Percentiles rank a stretch among this genome's conserved stretches.
phyloP scores from a whole-genome alignment of 2,113 vertebrate species.

The Egretta garzetta region DNA sequence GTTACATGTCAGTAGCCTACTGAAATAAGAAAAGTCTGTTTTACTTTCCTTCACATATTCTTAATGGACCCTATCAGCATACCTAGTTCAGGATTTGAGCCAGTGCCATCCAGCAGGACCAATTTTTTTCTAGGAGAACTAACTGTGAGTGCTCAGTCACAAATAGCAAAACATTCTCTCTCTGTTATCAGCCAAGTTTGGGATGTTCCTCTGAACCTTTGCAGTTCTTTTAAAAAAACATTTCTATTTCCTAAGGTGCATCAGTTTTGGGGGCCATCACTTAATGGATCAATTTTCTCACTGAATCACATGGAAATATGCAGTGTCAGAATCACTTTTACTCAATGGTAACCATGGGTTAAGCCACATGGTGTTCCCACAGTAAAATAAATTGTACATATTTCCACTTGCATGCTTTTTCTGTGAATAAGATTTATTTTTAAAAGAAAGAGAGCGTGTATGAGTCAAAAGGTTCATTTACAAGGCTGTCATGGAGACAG shows the following conservation, averaged over 20 bases:
- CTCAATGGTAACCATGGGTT: slow-evolving; percentile 1
- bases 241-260: neutral
- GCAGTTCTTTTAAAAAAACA: neutral
- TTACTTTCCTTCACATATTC: neutral
- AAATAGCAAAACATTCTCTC: neutral
- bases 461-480: slow-evolving; percentile 68
- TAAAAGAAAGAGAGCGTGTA: slow-evolving; percentile 29
- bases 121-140: neutral
- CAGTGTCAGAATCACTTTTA: slow-evolving; percentile 2
- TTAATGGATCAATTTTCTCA: neutral
- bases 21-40: neutral
- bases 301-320: neutral
- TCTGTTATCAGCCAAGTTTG: neutral
- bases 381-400: slow-evolving; percentile 31
- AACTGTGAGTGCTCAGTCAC: neutral
- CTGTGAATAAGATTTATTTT: slow-evolving; percentile 75
- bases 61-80: neutral
- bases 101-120: neutral
- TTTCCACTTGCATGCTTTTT: slow-evolving; percentile 70
- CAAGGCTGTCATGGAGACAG: slow-evolving; percentile 60
- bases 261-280: neutral
- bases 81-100: neutral
- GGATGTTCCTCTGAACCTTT: neutral
- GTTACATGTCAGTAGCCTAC: neutral
- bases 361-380: neutral